Base-by-base conservation (phyloP, 2,797 vertebrate genomes). In the Sparus aurata region DNA sequence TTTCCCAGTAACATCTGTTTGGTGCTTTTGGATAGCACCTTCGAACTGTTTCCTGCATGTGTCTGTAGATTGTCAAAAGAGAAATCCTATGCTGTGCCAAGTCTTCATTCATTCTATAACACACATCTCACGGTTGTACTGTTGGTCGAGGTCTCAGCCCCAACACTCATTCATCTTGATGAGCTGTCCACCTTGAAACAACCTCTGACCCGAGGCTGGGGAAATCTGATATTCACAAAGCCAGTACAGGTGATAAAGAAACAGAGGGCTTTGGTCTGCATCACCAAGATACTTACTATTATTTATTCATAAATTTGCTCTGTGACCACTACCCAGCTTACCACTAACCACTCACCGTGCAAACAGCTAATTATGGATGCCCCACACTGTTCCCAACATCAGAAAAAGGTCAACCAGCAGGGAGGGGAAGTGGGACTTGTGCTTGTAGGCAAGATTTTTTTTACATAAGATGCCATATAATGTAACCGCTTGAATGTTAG, bases 331-430 rank as follows among this genome's bases (percentile, higher is more conserved):
- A 23, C 45, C 47, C 12, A 52, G n/a, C 57, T 74, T 45, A 67
- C 50, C 22, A 43, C 52, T 49, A 58, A 20, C 64, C 63, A 20
- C 54, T 75, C 59, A 65, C 65, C 38, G 75, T 20, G 20, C 53
- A 25, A 30, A 77, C 25, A 67, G 46, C 57, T 79, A 77, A 79
- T 79, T 85, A 43, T 71, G 30, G 68, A 79, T 0, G 23, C 70
- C 59, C 41, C 49, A 50, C 9, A 18, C 27, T 70, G 73, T 59
- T 75, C 15, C 38, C 47, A 80, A 75, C 73, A 79, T 49, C 27
- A 75, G 27, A 77, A 84, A 87, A 88, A 88, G 76, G 78, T 68
- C 84, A 85, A 69, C 12, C 69, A 77, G 85, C 75, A 79, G 73
- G 74, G 38, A 61, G 27, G 23, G 45, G 18, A 58, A 63, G 60